Conservation (phyloP, 64 coral and sea anemone genomes). For the Pachyseris speciosa region DNA sequence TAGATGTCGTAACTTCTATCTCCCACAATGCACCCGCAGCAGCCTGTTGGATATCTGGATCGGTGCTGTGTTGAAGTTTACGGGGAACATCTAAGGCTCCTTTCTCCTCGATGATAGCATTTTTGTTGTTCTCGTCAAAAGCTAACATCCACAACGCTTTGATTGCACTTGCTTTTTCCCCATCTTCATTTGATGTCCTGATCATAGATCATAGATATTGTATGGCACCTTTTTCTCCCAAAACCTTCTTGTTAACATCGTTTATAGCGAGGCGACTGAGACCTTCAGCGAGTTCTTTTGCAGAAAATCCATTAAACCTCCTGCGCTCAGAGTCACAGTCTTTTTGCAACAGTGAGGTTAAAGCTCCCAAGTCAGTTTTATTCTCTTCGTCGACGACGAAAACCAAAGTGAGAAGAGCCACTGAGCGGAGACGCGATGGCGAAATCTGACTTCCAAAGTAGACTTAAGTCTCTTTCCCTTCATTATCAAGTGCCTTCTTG, state of each 20-base stretch:
- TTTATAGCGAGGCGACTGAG: slow-evolving; percentile 63
- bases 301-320: slow-evolving; percentile 39
- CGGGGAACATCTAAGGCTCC: neutral
- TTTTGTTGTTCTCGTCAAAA: slow-evolving; percentile 63
- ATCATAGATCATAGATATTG: slow-evolving; percentile 16
- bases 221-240: slow-evolving; percentile 48
- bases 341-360: neutral
- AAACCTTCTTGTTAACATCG: slow-evolving; percentile 63
- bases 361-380: neutral
- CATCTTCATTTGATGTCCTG: slow-evolving; percentile 19
- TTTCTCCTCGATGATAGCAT: slow-evolving; percentile 4
- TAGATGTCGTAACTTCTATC: slow-evolving; percentile 51
- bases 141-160: slow-evolving; percentile 64
- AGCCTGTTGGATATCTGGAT: slow-evolving; percentile 62
- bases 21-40: slow-evolving; percentile 80
- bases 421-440: neutral
- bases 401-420: slow-evolving; percentile 16
- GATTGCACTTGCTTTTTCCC: slow-evolving; percentile 1
- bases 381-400: slow-evolving; percentile 52
- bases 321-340: slow-evolving; percentile 2
- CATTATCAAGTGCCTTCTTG: neutral
- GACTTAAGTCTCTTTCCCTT: slow-evolving; percentile 18
- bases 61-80: slow-evolving; percentile 5
- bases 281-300: slow-evolving; percentile 74
- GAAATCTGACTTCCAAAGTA: slow-evolving; percentile 20